Evolutionary conservation across 2,888 invertebrate genomes (phyloP), one percentile per base, ranked within the genome.

Genomic region (Odontocerum albicorne): DNA sequence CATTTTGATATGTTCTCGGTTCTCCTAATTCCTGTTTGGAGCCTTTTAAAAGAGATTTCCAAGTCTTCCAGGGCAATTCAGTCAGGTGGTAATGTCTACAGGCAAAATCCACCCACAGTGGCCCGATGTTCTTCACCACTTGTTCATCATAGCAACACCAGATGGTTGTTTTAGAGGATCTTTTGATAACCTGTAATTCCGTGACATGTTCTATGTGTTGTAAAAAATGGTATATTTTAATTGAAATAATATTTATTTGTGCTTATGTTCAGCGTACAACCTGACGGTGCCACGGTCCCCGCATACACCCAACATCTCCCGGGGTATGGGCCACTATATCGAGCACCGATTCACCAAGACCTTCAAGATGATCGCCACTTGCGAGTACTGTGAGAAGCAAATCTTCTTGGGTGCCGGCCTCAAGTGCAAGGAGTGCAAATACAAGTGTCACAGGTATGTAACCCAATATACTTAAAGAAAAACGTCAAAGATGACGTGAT

Each of bases 341-440:
- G 86, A 90, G 63, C 95, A 95, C 76, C 86, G 94, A 55, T 95
- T 95, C 74, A 86, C 87, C 51, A 93, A 90, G 78, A 89, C 87
- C 22, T 88, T 92, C 74, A 92, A 91, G 73, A 84, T 92, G 80
- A 88, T 91, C 72, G 88, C 92, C 49, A 90, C 89, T 1, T 96
- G 96, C 74, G 91, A 92, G 72, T 87, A 88, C 68, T 96, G 96
- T 74, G 87, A 88, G 65, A 91, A 90, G 67, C 91, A 90, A 71
- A 90, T 92, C 84, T 86, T 91, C 64, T 87, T 91, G 69, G 89
- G 87, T 22, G 81, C 84, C 16, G 89, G 88, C 6, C 81, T 92
- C 63, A 94, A 91, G 73, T 96, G 96, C 73, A 94, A 89, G 71
- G 94, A 95, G 73, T 96, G 96, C 83, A 96, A 94, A 79, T 95